Evolutionary conservation across 2,797 vertebrate species (phyloP).

Genomic region (Knipowitschia caucasica): DNA sequence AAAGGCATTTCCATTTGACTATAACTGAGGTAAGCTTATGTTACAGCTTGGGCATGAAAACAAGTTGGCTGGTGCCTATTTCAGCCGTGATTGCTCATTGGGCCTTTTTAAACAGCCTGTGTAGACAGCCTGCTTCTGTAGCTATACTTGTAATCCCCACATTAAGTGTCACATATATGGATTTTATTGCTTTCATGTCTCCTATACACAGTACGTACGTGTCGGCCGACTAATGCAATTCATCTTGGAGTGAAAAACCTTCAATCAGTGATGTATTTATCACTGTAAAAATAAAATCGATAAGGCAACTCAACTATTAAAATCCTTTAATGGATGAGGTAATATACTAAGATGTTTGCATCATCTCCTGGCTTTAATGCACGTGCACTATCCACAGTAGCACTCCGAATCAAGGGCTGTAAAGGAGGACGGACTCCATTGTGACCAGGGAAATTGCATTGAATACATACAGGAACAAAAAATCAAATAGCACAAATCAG

Average conservation of each 20-base stretch:
- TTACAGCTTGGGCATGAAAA: constrained; percentile 7
- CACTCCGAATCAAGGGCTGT: constrained; percentile 53
- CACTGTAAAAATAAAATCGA: constrained; percentile 79
- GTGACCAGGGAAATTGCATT: constrained; percentile 37
- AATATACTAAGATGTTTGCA: constrained; percentile 77
- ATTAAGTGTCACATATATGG: constrained; percentile 55
- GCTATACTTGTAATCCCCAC: constrained; percentile 41
- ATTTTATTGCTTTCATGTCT: constrained; percentile 60
- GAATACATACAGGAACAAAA: neutral
- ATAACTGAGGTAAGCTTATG: neutral
- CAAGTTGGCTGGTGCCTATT: constrained; percentile 16
- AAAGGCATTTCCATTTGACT: neutral
- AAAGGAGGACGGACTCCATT: constrained; percentile 63
- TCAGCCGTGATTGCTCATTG: constrained; percentile 51
- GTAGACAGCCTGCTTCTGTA: constrained; percentile 38
- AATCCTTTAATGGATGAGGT: constrained; percentile 80
- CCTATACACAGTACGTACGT: constrained; percentile 26
- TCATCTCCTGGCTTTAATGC: constrained; percentile 72
- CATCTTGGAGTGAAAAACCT: constrained; percentile 68
- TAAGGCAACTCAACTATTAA: constrained; percentile 81
- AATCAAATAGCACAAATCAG: constrained; percentile 35
- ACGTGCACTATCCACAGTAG: constrained; percentile 49
- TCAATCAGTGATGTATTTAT: constrained; percentile 81
- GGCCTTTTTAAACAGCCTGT: constrained; percentile 53
- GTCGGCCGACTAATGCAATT: constrained; percentile 65